Evolutionary conservation across 2,113 vertebrate species (phyloP).

Genomic region (Cryptomyrus ogoouensis): DNA sequence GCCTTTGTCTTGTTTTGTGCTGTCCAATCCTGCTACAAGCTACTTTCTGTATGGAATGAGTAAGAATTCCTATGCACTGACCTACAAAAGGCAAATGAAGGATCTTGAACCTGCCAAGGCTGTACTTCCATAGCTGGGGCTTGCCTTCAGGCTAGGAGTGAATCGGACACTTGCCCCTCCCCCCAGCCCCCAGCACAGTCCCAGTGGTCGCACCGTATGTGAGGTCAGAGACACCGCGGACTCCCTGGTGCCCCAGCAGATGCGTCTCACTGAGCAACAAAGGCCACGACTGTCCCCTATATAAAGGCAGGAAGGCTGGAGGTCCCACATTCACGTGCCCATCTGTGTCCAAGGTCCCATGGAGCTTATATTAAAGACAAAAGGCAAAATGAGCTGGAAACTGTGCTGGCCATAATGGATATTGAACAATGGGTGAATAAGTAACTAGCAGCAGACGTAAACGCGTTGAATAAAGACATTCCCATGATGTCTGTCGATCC

Average conservation of each 20-base stretch:
- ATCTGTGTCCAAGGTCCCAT: not conserved
- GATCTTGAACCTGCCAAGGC: not conserved
- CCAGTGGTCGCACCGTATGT: not conserved
- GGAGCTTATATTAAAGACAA: not conserved
- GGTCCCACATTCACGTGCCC: not conserved
- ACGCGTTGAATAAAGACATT: not conserved
- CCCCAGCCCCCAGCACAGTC: not conserved
- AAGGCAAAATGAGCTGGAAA: not conserved
- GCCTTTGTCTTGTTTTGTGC: not conserved
- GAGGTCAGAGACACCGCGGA: not conserved
- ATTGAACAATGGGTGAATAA: not conserved
- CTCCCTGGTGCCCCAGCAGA: not conserved
- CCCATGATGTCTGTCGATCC: not conserved
- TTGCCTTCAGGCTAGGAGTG: not conserved
- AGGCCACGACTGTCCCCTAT: not conserved
- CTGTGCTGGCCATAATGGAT: not conserved
- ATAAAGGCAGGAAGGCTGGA: not conserved
- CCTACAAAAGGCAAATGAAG: not conserved
- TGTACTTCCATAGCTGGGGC: not conserved
- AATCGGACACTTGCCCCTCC: not conserved
- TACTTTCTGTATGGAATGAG: not conserved
- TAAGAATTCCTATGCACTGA: not conserved
- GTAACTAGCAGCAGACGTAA: not conserved
- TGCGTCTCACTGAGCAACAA: not conserved
- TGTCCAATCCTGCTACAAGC: not conserved